Evolutionary conservation across 1,140 invertebrate species (phyloP).

Genomic region (Macrocentrus cingulum): DNA sequence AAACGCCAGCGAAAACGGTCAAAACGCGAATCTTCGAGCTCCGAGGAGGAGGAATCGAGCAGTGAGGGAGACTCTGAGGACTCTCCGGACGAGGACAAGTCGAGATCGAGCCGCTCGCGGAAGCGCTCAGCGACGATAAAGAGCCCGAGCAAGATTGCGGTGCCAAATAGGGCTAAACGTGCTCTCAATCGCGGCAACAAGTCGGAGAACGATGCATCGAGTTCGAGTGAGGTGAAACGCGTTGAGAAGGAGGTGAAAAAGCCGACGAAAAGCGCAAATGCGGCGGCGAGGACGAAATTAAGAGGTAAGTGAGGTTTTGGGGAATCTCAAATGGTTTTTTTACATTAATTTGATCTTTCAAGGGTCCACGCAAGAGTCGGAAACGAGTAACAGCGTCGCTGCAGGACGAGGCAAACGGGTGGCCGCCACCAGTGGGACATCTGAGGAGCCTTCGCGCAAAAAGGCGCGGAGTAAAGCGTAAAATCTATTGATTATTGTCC

Average conservation of each 20-base stretch:
- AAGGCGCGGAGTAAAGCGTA: conserved; percentile 50
- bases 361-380: conserved; percentile 32
- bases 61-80: conserved; percentile 23
- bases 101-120: too few relatives aligned
- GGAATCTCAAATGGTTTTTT: too few relatives aligned
- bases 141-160: conserved; percentile 38
- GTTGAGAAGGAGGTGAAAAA: conserved; percentile 19
- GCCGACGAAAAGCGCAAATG: conserved; percentile 15
- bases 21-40: conserved; percentile 35
- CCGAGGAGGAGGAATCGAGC: conserved; percentile 33
- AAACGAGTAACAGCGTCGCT: conserved; percentile 35
- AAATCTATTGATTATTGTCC: conserved; percentile 32
- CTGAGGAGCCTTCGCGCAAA: conserved; percentile 44
- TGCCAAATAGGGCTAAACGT: conserved; percentile 51
- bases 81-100: conserved; percentile 28
- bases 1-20: conserved; percentile 48
- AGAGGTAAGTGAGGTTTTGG: conserved; percentile 27
- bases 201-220: conserved; percentile 28
- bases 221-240: conserved; percentile 25
- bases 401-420: conserved; percentile 47
- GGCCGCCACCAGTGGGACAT: conserved; percentile 28
- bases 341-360: too few relatives aligned
- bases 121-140: conserved; percentile 32
- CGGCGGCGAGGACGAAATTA: conserved; percentile 28
- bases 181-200: conserved; percentile 43